Percentiles rank a stretch among this genome's conserved stretches.
Evolutionary conservation across 1,140 invertebrate genomes (phyloP).

Genomic region (Drosophila simulans): DNA sequence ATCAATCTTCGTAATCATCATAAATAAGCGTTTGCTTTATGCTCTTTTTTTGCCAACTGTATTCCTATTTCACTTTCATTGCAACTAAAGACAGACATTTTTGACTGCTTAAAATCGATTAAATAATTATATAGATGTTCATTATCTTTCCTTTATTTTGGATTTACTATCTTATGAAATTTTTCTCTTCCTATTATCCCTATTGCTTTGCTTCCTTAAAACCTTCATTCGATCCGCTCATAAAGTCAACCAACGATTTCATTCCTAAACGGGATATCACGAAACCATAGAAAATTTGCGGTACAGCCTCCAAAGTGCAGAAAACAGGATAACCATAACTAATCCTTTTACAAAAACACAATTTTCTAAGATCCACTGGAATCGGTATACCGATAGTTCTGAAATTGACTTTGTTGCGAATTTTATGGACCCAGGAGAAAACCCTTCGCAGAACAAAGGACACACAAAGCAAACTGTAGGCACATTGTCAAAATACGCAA

Average conservation of each 20-base stretch:
- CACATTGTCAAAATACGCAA: conserved; percentile 80
- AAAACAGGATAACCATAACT: conserved; percentile 35
- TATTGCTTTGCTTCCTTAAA: background rate
- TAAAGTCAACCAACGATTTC: conserved; percentile 34
- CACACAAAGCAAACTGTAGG: conserved; percentile 63
- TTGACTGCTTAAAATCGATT: no score
- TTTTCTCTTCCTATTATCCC: no score
- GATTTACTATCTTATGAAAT: no score
- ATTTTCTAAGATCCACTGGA: conserved; percentile 17
- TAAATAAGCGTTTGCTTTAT: conserved; percentile 23
- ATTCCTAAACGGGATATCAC: conserved; percentile 28
- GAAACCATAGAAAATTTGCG: conserved; percentile 31
- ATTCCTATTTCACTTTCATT: background rate
- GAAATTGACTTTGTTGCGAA: conserved; percentile 80
- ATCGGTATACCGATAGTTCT: conserved; percentile 7
- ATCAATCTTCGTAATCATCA: conserved; percentile 43
- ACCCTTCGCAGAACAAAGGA: conserved; percentile 20
- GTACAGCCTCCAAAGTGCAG: conserved; percentile 13
- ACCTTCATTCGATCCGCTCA: conserved; percentile 15
- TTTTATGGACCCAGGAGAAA: conserved; percentile 69
- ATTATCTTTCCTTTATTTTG: no score
- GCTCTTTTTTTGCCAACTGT: background rate
- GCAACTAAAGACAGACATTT: no score
- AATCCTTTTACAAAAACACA: conserved; percentile 42
- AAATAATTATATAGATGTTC: no score